Evolutionary conservation across 1,140 invertebrate species (phyloP).

Genomic region (Cotesia typhae): DNA sequence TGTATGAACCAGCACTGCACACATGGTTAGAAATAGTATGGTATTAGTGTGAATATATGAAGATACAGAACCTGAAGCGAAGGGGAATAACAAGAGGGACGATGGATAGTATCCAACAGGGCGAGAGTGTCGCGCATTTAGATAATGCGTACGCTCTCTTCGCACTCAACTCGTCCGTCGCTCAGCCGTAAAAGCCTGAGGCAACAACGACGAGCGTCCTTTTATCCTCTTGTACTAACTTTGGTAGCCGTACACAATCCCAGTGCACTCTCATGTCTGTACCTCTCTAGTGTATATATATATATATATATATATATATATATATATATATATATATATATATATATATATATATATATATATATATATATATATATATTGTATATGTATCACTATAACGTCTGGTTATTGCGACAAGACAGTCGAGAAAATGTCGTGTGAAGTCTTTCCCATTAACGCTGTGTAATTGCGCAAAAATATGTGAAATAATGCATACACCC

Average conservation of each 20-base stretch:
- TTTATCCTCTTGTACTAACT: slow-evolving; percentile 63
- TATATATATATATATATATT: not conserved
- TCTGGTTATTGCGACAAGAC: slow-evolving; percentile 13
- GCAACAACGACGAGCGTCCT: slow-evolving; percentile 54
- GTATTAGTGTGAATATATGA: not conserved
- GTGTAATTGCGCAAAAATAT: slow-evolving; percentile 50
- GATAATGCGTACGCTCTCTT: slow-evolving; percentile 56
- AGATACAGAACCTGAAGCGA: slow-evolving; percentile 30
- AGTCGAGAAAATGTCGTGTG: slow-evolving; percentile 15
- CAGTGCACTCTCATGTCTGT: slow-evolving; percentile 18
- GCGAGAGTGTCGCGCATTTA: slow-evolving; percentile 61
- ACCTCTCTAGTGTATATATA: not conserved
- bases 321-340: not conserved
- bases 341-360: slow-evolving; percentile 1
- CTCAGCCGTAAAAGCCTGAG: slow-evolving; percentile 56
- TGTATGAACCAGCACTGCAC: no score
- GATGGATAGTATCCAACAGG: slow-evolving; percentile 32
- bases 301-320: slow-evolving; percentile 1
- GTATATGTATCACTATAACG: slow-evolving; percentile 1
- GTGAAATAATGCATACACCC: slow-evolving; percentile 34
- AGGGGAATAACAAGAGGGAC: slow-evolving; percentile 34
- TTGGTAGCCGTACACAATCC: slow-evolving; percentile 46
- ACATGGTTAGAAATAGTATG: no score
- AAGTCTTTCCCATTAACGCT: slow-evolving; percentile 48
- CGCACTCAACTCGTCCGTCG: slow-evolving; percentile 42